A percentile compares a stretch with the other conserved stretches of the same genome.
These are phyloP conservation scores for Nasonia longicornis DNA, from an alignment of 1,140 invertebrate genomes.

Conservation along the genomic window DNA sequence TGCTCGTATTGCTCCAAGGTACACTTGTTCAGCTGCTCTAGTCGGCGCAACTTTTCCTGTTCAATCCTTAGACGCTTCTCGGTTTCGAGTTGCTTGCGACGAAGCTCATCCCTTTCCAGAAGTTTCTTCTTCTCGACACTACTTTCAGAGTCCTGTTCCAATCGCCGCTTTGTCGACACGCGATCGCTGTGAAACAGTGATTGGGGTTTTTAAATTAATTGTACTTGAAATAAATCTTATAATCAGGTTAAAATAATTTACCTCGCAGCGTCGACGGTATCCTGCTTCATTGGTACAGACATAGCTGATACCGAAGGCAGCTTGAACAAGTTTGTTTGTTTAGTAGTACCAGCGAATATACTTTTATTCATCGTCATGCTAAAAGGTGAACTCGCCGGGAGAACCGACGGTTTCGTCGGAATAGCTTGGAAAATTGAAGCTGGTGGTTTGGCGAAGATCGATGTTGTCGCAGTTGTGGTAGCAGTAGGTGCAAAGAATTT, in stretches of 20 bases:
- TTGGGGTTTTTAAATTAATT: neutral
- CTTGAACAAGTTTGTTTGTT: constrained; percentile 50
- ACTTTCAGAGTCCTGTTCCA: constrained; percentile 2
- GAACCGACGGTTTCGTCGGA: constrained; percentile 7
- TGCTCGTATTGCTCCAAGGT: neutral
- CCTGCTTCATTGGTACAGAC: neutral
- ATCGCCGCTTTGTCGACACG: constrained; percentile 14
- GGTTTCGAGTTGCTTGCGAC: neutral
- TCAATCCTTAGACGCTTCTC: neutral
- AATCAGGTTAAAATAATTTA: neutral
- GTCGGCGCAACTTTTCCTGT: neutral
- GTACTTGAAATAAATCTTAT: no score
- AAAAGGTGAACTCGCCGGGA: constrained; percentile 40
- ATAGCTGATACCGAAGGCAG: neutral
- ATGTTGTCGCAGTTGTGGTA: neutral
- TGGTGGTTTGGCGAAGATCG: constrained; percentile 19
- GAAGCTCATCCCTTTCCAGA: neutral
- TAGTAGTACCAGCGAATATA: constrained; percentile 50
- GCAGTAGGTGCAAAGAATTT: neutral
- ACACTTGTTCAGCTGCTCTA: neutral
- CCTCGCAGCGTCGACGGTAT: neutral
- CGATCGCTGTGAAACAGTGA: neutral
- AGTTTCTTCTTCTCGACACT: constrained; percentile 22
- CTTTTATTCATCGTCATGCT: constrained; percentile 45
- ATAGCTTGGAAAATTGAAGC: constrained; percentile 11